A percentile compares a stretch with the other conserved stretches of the same genome.
These are phyloP conservation scores for Montifringilla adamsi DNA, from an alignment of 2,113 vertebrate species.

Conservation along the genomic window DNA sequence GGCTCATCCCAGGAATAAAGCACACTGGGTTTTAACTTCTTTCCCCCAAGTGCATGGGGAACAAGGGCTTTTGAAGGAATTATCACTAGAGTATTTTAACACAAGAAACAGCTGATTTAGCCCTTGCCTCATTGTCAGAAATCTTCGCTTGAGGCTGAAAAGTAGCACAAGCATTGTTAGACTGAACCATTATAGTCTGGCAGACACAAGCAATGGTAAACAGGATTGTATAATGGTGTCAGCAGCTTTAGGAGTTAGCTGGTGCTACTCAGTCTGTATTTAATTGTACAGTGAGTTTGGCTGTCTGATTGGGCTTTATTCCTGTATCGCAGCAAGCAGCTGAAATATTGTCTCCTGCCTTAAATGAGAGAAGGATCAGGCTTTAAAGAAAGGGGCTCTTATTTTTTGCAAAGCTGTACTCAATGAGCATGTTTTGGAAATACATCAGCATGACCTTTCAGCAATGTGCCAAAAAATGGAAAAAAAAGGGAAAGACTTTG, in stretches of 20 bases:
- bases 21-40: background rate
- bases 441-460: slow-evolving; percentile 53
- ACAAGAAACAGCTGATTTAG: background rate
- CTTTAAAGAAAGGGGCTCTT: slow-evolving; percentile 34
- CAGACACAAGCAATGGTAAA: background rate
- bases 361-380: background rate
- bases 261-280: background rate
- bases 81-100: background rate
- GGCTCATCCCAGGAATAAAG: background rate
- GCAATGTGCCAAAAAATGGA: slow-evolving; percentile 52
- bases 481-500: slow-evolving; percentile 65
- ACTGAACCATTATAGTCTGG: background rate
- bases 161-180: background rate
- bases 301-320: background rate
- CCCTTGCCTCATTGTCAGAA: background rate
- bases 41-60: background rate
- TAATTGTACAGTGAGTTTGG: background rate
- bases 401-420: slow-evolving; percentile 44
- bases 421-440: slow-evolving; percentile 64
- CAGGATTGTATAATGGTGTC: background rate
- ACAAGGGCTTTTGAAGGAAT: background rate
- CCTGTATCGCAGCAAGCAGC: background rate
- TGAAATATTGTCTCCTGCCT: slow-evolving; percentile 11
- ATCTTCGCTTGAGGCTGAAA: background rate
- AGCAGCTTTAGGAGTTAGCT: slow-evolving; percentile 5